Evolutionary conservation across 2,888 invertebrate species (phyloP).

Genomic region (Patella depressa): DNA sequence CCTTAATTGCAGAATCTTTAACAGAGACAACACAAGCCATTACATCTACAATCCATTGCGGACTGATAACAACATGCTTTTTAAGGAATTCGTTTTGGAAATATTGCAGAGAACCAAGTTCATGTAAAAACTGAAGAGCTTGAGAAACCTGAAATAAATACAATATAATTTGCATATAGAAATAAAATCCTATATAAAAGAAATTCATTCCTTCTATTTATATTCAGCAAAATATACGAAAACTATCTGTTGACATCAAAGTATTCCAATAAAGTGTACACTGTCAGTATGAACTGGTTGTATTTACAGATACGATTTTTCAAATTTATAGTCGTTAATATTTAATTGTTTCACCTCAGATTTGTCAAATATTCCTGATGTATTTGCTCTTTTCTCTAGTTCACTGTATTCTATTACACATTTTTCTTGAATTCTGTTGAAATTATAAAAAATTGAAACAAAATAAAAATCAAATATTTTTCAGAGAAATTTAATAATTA

Average conservation of each 20-base stretch:
- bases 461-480: background rate
- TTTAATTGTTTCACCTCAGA: conserved; percentile 49
- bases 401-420: conserved; percentile 54
- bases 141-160: conserved; percentile 52
- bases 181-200: background rate
- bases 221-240: too few species aligned
- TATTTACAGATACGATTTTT: too few species aligned
- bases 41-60: conserved; percentile 70
- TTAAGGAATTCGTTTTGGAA: conserved; percentile 64
- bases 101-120: conserved; percentile 68
- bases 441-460: too few species aligned
- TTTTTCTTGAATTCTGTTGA: conserved; percentile 32
- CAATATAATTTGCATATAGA: background rate
- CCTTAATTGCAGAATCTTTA: conserved; percentile 60
- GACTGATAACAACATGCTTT: conserved; percentile 66
- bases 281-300: too few species aligned
- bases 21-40: conserved; percentile 70
- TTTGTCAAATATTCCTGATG: conserved; percentile 61
- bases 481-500: too few species aligned
- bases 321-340: too few species aligned
- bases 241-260: too few species aligned
- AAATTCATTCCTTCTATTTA: too few species aligned
- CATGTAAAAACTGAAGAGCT: conserved; percentile 68
- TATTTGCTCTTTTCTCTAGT: conserved; percentile 51
- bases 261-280: too few species aligned